Conservation (phyloP, 2,797 vertebrate species). For the Sphenodon punctatus region DNA sequence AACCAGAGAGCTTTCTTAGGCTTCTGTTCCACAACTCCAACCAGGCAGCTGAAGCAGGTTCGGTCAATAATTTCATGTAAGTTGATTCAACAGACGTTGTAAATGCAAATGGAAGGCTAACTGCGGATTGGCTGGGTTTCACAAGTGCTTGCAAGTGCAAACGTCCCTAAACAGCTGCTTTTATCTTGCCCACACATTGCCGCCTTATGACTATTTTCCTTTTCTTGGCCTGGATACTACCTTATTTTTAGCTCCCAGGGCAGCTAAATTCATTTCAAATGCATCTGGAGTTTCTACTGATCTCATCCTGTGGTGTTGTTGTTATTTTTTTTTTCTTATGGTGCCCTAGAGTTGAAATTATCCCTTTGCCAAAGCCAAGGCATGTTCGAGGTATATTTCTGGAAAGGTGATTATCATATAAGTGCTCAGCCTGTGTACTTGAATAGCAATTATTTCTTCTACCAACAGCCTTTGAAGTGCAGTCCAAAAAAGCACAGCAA, state of each 20-base stretch:
- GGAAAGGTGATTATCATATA: conserved; percentile 69
- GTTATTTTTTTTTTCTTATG: conserved; percentile 37
- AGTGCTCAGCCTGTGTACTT: conserved; percentile 67
- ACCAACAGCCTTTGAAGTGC: conserved; percentile 62
- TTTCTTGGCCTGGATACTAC: conserved; percentile 8
- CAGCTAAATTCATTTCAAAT: conserved; percentile 58
- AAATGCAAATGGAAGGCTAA: conserved; percentile 34
- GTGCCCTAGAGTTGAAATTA: conserved; percentile 53
- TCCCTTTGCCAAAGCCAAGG: conserved; percentile 43
- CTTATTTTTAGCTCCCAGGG: conserved; percentile 57
- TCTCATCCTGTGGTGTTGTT: conserved; percentile 49
- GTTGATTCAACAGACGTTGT: too few relatives aligned
- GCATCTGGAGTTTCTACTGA: conserved; percentile 63
- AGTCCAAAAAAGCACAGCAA: conserved; percentile 59
- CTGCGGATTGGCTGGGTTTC: conserved; percentile 18
- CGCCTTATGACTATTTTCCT: conserved; percentile 38
- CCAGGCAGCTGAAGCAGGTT: too few relatives aligned
- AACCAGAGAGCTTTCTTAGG: too few relatives aligned
- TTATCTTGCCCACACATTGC: conserved; percentile 37
- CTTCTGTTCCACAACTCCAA: too few relatives aligned
- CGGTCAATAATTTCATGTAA: too few relatives aligned
- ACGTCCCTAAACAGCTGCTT: conserved; percentile 36
- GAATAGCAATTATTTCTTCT: conserved; percentile 68
- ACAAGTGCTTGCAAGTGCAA: conserved; percentile 17
- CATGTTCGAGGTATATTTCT: conserved; percentile 64